Conservation (phyloP, 2,797 vertebrate genomes). For the Triplophysa yarkandensis region DNA sequence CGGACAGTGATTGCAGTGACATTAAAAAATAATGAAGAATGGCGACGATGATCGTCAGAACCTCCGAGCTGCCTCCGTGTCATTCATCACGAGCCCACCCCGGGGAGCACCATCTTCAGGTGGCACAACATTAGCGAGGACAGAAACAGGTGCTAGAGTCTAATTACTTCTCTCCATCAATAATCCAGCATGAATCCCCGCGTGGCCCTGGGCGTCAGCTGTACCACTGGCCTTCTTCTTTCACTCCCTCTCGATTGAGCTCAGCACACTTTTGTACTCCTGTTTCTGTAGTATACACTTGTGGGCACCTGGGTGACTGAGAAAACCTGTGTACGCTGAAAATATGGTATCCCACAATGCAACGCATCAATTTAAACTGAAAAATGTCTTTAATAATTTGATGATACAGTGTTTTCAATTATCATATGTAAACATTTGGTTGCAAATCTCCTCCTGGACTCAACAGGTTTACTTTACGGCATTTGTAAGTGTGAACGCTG, state of each 20-base stretch:
- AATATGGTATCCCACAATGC: neutral
- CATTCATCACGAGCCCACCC: slow-evolving; percentile 70
- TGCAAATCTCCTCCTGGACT: slow-evolving; percentile 10
- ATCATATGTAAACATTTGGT: too few species aligned
- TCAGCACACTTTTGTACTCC: slow-evolving; percentile 15
- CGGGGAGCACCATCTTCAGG: slow-evolving; percentile 66
- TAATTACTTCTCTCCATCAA: slow-evolving; percentile 81
- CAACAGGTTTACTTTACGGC: slow-evolving; percentile 21
- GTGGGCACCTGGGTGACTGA: neutral
- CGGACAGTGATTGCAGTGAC: slow-evolving; percentile 70
- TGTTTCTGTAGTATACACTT: neutral
- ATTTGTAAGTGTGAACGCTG: slow-evolving; percentile 27
- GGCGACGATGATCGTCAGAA: slow-evolving; percentile 67
- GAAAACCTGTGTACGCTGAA: neutral
- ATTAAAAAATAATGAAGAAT: slow-evolving; percentile 78
- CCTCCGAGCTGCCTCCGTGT: slow-evolving; percentile 69
- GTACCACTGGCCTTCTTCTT: slow-evolving; percentile 62
- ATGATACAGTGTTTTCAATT: too few species aligned
- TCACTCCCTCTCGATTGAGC: slow-evolving; percentile 14
- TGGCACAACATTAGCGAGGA: slow-evolving; percentile 70
- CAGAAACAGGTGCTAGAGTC: slow-evolving; percentile 78
- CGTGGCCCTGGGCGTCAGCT: slow-evolving; percentile 48
- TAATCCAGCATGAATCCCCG: slow-evolving; percentile 69
- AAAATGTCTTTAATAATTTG: neutral
- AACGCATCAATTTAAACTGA: neutral